Evolutionary conservation across 2,113 vertebrate genomes (phyloP).

Genomic region (Mus spicilegus): DNA sequence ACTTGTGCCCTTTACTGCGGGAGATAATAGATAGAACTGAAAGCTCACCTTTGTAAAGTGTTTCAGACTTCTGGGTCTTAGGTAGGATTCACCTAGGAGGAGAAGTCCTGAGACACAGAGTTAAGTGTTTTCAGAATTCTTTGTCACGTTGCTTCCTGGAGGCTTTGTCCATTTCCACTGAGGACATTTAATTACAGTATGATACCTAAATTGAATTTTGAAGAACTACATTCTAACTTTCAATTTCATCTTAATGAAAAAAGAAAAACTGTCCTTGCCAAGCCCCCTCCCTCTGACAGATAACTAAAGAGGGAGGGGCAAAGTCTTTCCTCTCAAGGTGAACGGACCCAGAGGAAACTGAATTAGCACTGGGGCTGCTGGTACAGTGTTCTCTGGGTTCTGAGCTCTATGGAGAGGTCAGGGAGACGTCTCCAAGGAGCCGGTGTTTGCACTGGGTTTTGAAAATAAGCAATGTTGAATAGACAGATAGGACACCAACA

Average conservation of each 20-base stretch:
- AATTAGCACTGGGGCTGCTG: not conserved
- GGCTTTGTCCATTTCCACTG: not conserved
- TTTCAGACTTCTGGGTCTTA: slow-evolving; percentile 17
- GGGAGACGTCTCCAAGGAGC: not conserved
- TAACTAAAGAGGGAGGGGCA: not conserved
- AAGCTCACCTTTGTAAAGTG: not conserved
- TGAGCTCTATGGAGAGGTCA: not conserved
- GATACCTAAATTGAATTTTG: slow-evolving; percentile 27
- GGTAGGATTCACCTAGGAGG: not conserved
- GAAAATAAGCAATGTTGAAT: slow-evolving; percentile 5
- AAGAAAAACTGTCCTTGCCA: not conserved
- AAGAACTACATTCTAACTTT: slow-evolving; percentile 10
- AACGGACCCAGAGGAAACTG: not conserved
- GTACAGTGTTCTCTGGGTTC: not conserved
- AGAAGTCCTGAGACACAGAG: not conserved
- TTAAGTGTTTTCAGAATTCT: slow-evolving; percentile 22
- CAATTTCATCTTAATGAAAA: not conserved
- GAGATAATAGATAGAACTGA: not conserved
- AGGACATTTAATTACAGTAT: not conserved
- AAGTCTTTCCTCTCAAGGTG: not conserved
- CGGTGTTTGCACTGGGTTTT: not conserved
- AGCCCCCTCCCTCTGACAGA: not conserved
- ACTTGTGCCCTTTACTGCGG: not conserved
- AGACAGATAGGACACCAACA: not conserved
- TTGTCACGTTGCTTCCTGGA: not conserved